Conservation (phyloP, 23 tunicate species). For the Trididemnum clinides region DNA sequence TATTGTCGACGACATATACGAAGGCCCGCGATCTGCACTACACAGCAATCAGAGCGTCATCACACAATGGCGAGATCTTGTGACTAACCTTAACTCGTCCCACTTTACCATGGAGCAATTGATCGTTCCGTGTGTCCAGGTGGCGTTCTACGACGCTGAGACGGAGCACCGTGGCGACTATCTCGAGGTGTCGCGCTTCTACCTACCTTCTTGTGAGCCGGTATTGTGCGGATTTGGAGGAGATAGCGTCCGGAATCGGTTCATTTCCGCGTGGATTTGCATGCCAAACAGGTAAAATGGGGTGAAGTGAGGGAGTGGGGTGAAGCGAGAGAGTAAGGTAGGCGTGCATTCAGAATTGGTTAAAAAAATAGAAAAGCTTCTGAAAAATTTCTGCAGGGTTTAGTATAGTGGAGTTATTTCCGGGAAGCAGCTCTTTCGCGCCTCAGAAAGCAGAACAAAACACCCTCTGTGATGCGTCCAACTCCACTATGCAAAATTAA, state of each 20-base stretch:
- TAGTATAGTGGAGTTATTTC: no score
- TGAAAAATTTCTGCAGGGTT: no score
- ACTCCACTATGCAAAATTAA: no score
- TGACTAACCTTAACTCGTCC: not conserved
- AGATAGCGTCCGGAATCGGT: slow-evolving; percentile 5
- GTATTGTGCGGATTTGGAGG: slow-evolving; percentile 69
- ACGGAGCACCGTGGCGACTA: slow-evolving; percentile 51
- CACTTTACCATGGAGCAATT: not conserved
- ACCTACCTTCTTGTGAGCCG: slow-evolving; percentile 62
- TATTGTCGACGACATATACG: not conserved
- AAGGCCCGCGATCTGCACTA: not conserved
- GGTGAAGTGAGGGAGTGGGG: no score
- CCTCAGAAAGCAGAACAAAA: no score
- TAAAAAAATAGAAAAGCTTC: no score
- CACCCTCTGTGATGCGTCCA: no score
- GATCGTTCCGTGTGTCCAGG: slow-evolving; percentile 66
- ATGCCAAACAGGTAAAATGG: slow-evolving; percentile 61
- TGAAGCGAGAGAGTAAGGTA: no score
- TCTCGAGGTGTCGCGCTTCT: slow-evolving; percentile 47
- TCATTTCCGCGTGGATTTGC: slow-evolving; percentile 68
- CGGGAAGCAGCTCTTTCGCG: no score
- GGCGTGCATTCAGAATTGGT: no score
- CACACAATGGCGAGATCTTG: not conserved
- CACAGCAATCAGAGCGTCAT: not conserved
- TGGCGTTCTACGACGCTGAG: slow-evolving; percentile 61